phyloP scores from a whole-genome alignment of 2,113 vertebrate genomes.

The Neogobius melanostomus region DNA sequence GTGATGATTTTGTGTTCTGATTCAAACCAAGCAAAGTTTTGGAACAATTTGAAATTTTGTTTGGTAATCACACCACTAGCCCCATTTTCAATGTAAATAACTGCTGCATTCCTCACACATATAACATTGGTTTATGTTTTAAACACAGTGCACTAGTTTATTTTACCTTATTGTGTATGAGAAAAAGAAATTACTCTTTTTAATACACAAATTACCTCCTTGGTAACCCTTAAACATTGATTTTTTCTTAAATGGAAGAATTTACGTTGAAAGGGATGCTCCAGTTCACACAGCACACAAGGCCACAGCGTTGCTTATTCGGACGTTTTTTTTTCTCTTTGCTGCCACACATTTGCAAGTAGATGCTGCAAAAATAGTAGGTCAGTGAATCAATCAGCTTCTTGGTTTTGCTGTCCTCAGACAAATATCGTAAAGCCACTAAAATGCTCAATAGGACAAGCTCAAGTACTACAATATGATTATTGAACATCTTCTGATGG shows the following conservation, averaged over 20 bases:
- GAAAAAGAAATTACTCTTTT: neutral
- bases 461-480: too few species aligned
- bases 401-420: neutral
- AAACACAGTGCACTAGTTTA: too few species aligned
- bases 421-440: neutral
- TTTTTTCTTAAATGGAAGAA: neutral
- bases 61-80: too few species aligned
- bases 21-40: too few species aligned
- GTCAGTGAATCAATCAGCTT: slow-evolving; percentile 1
- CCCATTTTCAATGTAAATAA: too few species aligned
- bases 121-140: too few species aligned
- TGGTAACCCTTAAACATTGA: neutral
- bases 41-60: too few species aligned
- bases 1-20: too few species aligned
- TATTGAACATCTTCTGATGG: too few species aligned
- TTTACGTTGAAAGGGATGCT: neutral
- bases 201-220: neutral
- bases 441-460: neutral
- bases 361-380: neutral
- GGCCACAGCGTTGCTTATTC: neutral
- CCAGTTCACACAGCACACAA: neutral
- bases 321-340: slow-evolving; percentile 9
- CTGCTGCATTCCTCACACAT: too few species aligned
- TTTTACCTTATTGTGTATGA: too few species aligned
- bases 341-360: neutral